Percentiles rank a stretch among this genome's conserved stretches.
These are phyloP conservation scores for Tenualosa ilisha DNA, from an alignment of 2,797 vertebrate species.

Conservation along the genomic window DNA sequence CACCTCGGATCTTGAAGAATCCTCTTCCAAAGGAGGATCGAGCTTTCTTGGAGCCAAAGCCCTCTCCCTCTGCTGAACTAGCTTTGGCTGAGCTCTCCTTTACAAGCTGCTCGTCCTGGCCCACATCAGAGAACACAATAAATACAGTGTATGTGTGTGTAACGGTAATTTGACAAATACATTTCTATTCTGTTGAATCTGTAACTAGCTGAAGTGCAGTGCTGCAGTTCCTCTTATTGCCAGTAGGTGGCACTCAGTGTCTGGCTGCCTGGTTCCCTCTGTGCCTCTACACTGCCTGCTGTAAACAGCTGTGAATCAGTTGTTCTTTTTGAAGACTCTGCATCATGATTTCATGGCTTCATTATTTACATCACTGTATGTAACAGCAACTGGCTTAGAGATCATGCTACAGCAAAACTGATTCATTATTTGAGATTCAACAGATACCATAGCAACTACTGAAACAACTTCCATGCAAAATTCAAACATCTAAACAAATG, in stretches of 20 bases:
- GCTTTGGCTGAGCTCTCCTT: constrained; percentile 46
- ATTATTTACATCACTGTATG: not conserved
- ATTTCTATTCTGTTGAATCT: too few relatives aligned
- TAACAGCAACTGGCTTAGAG: not conserved
- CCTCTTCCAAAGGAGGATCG: constrained; percentile 92
- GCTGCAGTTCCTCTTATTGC: not conserved
- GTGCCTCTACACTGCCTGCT: not conserved
- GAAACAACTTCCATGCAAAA: not conserved
- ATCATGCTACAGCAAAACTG: not conserved
- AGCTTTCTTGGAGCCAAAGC: constrained; percentile 86
- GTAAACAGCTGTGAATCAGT: not conserved
- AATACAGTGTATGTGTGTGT: too few relatives aligned
- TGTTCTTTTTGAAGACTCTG: not conserved
- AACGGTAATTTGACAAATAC: too few relatives aligned
- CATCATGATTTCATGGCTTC: not conserved
- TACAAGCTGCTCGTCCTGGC: not conserved
- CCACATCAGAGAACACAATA: not conserved
- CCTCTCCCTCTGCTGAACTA: constrained; percentile 61
- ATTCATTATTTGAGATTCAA: not conserved
- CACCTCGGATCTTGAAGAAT: constrained; percentile 91
- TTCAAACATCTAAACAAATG: not conserved
- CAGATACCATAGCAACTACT: not conserved
- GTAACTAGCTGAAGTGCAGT: constrained; percentile 24
- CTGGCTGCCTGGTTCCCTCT: not conserved
- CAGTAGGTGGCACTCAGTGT: constrained; percentile 5